phyloP scores from a whole-genome alignment of 1,140 invertebrate genomes.

The Drosophila lacertosa region DNA sequence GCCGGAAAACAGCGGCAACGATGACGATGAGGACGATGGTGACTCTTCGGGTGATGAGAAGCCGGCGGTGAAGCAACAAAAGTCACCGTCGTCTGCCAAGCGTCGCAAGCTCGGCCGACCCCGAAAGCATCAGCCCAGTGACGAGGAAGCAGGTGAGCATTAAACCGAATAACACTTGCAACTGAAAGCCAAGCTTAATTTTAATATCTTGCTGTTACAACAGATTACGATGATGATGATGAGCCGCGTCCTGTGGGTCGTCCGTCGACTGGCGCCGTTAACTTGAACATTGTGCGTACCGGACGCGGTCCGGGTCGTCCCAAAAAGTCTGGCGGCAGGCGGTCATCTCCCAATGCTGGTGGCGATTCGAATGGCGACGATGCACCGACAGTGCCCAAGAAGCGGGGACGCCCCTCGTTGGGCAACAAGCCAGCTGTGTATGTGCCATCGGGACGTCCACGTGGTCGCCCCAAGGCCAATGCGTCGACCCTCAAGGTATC shows the following conservation, averaged over 20 bases:
- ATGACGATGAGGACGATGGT: constrained; percentile 18
- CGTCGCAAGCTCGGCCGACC: constrained; percentile 57
- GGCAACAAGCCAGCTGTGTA: constrained; percentile 8
- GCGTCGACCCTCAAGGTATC: not conserved
- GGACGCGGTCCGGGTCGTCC: constrained; percentile 73
- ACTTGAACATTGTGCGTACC: constrained; percentile 64
- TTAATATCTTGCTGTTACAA: too few species aligned
- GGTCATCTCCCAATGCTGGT: not conserved
- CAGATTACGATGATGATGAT: constrained; percentile 44
- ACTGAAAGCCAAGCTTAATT: too few species aligned
- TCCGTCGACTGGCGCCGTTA: constrained; percentile 62
- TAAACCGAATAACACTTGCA: too few species aligned
- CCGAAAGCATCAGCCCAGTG: constrained; percentile 62
- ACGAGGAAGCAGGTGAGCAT: constrained; percentile 48
- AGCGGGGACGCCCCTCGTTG: constrained; percentile 58
- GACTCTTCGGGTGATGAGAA: constrained; percentile 19
- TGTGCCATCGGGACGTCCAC: constrained; percentile 35
- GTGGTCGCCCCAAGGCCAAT: constrained; percentile 34
- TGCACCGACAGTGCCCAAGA: constrained; percentile 38
- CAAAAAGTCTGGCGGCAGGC: constrained; percentile 41
- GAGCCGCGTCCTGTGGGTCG: constrained; percentile 60
- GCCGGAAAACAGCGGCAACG: constrained; percentile 21
- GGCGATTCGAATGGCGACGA: constrained; percentile 45
- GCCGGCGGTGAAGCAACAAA: constrained; percentile 14
- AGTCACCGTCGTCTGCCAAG: constrained; percentile 44